Conservation (phyloP, 2,113 vertebrate genomes). For the Bubalus kerabau region DNA sequence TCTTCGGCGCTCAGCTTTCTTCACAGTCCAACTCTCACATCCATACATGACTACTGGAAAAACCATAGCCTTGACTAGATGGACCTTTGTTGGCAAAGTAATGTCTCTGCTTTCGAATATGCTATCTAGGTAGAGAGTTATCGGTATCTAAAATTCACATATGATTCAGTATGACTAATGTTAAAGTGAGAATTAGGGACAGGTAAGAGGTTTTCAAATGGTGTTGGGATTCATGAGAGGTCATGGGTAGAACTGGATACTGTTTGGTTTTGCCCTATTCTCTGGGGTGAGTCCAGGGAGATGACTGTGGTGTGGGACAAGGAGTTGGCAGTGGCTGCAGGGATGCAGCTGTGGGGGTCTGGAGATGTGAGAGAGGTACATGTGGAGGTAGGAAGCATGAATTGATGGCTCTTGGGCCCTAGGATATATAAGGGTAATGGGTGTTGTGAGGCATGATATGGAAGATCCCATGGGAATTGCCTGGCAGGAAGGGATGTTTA, state of each 20-base stretch:
- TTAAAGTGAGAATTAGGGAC: background rate
- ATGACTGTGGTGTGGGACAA: background rate
- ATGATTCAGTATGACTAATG: background rate
- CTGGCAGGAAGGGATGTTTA: background rate
- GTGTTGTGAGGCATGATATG: background rate
- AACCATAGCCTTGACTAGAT: too few relatives aligned
- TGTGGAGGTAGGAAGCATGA: background rate
- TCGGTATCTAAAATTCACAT: background rate
- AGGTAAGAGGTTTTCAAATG: background rate
- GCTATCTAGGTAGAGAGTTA: background rate
- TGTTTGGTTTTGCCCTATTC: background rate
- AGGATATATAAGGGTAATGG: background rate
- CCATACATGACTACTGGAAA: too few relatives aligned
- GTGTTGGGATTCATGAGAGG: background rate
- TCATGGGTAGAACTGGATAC: background rate
- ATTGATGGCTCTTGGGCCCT: background rate
- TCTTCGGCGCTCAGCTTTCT: accelerated
- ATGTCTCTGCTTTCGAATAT: too few relatives aligned
- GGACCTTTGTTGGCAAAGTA: too few relatives aligned
- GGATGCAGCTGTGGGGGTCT: background rate
- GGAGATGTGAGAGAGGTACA: background rate
- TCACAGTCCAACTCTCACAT: too few relatives aligned
- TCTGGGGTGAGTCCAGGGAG: background rate
- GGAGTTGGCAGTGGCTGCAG: background rate
- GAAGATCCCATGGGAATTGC: background rate